Evolutionary conservation across 2,113 vertebrate species (phyloP).

Genomic region (Charadrius vociferus): DNA sequence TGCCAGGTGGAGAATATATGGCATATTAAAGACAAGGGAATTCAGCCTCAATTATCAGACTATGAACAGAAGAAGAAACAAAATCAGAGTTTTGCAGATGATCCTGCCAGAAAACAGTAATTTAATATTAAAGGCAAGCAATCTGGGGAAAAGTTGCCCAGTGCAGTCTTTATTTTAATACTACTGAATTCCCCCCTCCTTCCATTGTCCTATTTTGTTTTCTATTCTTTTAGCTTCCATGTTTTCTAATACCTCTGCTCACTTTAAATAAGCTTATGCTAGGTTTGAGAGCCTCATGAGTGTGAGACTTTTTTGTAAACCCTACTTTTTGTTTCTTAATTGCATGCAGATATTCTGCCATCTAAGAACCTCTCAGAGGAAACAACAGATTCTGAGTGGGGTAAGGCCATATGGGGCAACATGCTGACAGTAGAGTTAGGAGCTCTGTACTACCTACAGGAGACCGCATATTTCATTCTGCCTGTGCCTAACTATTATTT

Average conservation of each 20-base stretch:
- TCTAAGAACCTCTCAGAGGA: not conserved
- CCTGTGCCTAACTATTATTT: not conserved
- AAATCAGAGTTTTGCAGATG: constrained; percentile 73
- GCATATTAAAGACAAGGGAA: constrained; percentile 81
- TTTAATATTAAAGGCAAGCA: constrained; percentile 67
- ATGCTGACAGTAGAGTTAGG: not conserved
- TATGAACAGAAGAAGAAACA: constrained; percentile 71
- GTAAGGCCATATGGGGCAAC: not conserved
- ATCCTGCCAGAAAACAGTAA: constrained; percentile 71
- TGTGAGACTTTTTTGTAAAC: not conserved
- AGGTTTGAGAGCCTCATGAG: not conserved
- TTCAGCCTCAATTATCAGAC: constrained; percentile 78
- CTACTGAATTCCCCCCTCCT: not conserved
- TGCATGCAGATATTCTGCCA: not conserved
- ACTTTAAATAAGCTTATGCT: not conserved
- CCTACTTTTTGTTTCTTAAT: constrained; percentile 30
- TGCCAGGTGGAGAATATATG: constrained; percentile 83
- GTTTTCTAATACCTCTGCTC: not conserved
- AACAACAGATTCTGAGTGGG: not conserved
- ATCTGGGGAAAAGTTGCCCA: constrained; percentile 50
- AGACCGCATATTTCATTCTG: not conserved
- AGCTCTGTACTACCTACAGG: not conserved
- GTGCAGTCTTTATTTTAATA: constrained; percentile 52
- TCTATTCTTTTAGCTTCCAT: not conserved
- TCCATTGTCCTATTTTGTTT: constrained; percentile 30